Base-by-base conservation (phyloP, 1,140 invertebrate genomes). In the Wiebesia pumilae region DNA sequence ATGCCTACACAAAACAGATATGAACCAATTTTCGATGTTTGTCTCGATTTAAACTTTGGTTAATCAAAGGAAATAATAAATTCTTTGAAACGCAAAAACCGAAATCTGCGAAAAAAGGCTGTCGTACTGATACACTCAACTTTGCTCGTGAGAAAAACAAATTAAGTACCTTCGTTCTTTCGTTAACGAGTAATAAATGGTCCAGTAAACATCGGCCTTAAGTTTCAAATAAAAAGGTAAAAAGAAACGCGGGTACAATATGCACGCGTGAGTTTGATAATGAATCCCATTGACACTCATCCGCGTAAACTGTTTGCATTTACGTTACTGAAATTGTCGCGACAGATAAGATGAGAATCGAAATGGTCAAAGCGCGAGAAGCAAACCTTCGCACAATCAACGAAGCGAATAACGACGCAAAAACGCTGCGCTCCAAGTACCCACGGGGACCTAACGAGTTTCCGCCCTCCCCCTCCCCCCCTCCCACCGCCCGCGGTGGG, bases 361-460 rank as follows among this genome's bases (percentile, higher is more conserved):
- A 33, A 12, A 73, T 35, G 35, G 21, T 19, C 33, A 21, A 40
- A 35, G 35, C 6, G 21, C 67, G 21, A 40, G 35, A 40, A 40
- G 35, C 7, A 38, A 79, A 54, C 21, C n/a, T 81, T 65, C 51
- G 40, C 21, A 40, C 40, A 38, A 9, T 19, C 35, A 81, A 62
- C 35, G 19, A n/a, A 65, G 24, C 38, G 19, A 75, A 71, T 38
- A 75, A 43, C 27, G 71, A 75, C 33, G 38, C 38, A 43, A 75
- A 75, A 75, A 75, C 71, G 21, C 14, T 62, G 58, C 14, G 58
- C 27, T 62, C 24, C 10, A 81, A 81, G n/a, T 30, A 65, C 35
- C 54, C 43, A 78, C 54, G 19, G 30, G 35, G 24, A 65, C n/a
- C 30, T 54, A 65, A 84, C 69, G 58, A 84, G 54, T 84, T 33